phyloP scores from a whole-genome alignment of 2,797 vertebrate genomes.

The Chiloscyllium punctatum region DNA sequence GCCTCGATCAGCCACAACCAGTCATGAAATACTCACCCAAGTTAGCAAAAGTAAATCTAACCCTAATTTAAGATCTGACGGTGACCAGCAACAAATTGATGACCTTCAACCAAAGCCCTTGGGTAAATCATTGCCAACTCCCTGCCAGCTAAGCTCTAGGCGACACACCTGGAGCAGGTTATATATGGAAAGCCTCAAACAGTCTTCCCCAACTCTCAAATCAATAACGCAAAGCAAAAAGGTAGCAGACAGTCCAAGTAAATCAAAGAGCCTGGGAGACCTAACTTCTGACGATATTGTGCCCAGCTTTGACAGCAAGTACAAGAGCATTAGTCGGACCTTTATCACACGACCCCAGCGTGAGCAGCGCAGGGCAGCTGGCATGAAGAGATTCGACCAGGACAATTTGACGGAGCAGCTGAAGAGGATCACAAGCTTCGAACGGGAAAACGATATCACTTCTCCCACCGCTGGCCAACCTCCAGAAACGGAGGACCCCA shows the following conservation, averaged over 20 bases:
- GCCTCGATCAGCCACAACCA: slow-evolving; percentile 49
- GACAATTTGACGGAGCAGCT: slow-evolving; percentile 74
- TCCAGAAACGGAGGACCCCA: slow-evolving; percentile 44
- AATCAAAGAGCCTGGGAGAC: slow-evolving; percentile 92
- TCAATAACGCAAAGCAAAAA: slow-evolving; percentile 43
- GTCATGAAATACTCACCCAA: slow-evolving; percentile 48
- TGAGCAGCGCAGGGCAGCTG: slow-evolving; percentile 49
- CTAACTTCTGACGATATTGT: slow-evolving; percentile 85
- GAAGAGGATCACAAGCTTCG: slow-evolving; percentile 65
- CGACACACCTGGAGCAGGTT: slow-evolving; percentile 78
- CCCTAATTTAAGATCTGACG: slow-evolving; percentile 67
- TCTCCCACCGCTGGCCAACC: slow-evolving; percentile 54
- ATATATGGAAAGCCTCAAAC: slow-evolving; percentile 73
- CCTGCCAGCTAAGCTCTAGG: slow-evolving; percentile 40
- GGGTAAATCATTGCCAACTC: slow-evolving; percentile 39
- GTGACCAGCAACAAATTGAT: slow-evolving; percentile 47
- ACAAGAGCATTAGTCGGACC: slow-evolving; percentile 74
- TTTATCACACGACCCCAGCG: slow-evolving; percentile 60
- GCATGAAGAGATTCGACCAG: background rate
- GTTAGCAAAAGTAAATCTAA: slow-evolving; percentile 84
- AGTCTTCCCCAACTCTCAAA: slow-evolving; percentile 53
- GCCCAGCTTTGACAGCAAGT: slow-evolving; percentile 75
- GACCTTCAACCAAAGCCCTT: slow-evolving; percentile 60
- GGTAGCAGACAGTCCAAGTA: slow-evolving; percentile 50
- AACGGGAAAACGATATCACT: slow-evolving; percentile 55